phyloP scores from a whole-genome alignment of 2,797 vertebrate species.

The Arremon brunneinucha region DNA sequence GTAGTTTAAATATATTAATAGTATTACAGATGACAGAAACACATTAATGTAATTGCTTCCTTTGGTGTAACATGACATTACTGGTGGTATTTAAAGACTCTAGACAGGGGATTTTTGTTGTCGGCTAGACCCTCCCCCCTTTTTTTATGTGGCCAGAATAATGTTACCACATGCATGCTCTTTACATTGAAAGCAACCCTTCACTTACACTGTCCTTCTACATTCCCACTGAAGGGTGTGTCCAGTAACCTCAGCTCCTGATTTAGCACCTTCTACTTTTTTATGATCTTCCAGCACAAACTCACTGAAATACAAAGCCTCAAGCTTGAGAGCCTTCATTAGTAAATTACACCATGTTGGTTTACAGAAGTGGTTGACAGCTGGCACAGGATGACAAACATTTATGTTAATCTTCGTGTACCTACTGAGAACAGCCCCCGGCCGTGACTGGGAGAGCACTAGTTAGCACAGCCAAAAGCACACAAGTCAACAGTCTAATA shows the following conservation, averaged over 20 bases:
- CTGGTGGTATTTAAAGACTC: not conserved
- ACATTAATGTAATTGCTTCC: not conserved
- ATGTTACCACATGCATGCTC: not conserved
- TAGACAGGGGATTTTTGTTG: not conserved
- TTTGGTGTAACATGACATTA: not conserved
- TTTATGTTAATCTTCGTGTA: not conserved
- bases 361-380: not conserved
- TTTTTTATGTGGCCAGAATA: not conserved
- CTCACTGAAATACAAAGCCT: not conserved
- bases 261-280: not conserved
- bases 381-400: not conserved
- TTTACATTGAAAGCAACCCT: not conserved
- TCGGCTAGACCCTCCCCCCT: rapidly evolving
- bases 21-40: not conserved
- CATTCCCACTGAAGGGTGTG: not conserved
- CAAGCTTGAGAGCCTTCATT: not conserved
- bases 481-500: not conserved
- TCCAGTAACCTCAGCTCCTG: not conserved
- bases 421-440: not conserved
- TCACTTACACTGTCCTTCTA: not conserved
- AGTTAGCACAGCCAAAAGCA: not conserved
- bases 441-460: not conserved
- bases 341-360: not conserved
- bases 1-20: not conserved
- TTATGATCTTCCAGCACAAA: not conserved